Evolutionary conservation across 2,888 invertebrate species (phyloP).

Genomic region (Lasius platythorax): DNA sequence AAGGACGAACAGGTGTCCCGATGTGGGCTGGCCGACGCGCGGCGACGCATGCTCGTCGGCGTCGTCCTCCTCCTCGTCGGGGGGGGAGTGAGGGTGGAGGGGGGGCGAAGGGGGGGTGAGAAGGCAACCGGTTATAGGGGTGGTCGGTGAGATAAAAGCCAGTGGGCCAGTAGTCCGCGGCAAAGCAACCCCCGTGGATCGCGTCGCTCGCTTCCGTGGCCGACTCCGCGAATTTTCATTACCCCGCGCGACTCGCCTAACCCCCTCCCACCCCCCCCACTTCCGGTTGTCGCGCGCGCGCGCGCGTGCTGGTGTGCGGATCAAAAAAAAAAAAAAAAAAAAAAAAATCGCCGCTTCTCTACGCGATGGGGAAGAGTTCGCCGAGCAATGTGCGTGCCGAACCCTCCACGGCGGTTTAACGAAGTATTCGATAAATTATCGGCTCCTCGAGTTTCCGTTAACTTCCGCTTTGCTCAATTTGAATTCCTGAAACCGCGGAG

Average conservation of each 20-base stretch:
- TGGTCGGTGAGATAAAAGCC: slow-evolving; percentile 76
- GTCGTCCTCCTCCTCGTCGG: slow-evolving; percentile 25
- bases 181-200: slow-evolving; percentile 73
- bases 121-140: slow-evolving; percentile 32
- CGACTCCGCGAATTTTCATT: slow-evolving; percentile 22
- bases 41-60: slow-evolving; percentile 58
- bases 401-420: slow-evolving; percentile 1
- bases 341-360: not conserved
- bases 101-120: not conserved
- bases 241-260: not conserved
- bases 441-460: not conserved
- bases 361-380: slow-evolving; percentile 32
- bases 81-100: not conserved
- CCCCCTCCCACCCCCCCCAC: not conserved
- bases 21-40: slow-evolving; percentile 64
- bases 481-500: slow-evolving; percentile 41
- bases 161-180: slow-evolving; percentile 81
- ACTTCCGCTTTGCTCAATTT: slow-evolving; percentile 21
- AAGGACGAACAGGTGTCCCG: slow-evolving; percentile 68
- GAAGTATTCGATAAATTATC: slow-evolving; percentile 34
- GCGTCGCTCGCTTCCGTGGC: slow-evolving; percentile 57
- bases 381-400: slow-evolving; percentile 37
- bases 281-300: slow-evolving; percentile 4
- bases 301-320: too few species aligned
- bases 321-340: not conserved